Base-by-base conservation (phyloP, 2,113 vertebrate genomes). In the Heterochromis multidens region DNA sequence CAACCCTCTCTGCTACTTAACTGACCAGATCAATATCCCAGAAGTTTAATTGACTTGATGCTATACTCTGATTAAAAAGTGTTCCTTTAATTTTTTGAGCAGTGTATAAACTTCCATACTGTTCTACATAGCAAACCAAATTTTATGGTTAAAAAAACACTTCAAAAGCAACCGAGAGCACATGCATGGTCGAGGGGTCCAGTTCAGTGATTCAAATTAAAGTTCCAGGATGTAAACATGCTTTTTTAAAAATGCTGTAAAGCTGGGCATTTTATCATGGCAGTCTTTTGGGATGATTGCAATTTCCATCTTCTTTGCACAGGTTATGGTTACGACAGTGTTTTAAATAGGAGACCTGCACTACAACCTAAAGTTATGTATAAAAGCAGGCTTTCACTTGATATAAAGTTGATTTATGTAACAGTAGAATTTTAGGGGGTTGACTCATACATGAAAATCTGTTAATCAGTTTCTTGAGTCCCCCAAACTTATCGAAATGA, bases 191-290 rank as follows among this genome's bases (percentile, higher is more conserved):
- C 7, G 40, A 43, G 62, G 40, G 8, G 37, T 8, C 21, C 61
- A 37, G 21, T 43, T 67, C 63, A 67, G 11, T 43, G 40, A 40
- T 40, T 40, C 9, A 12, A 12, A 40, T 40, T 8, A 37, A 7
- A 40, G 63, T 8, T 67, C 63, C 37, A 67, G 37, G n/a, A 46
- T 27, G 62, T 67, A 67, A 67, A 43, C 62, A 25, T 43, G 40
- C 3, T 43, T 43, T 40, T 4, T 43, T 8, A 8, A 8, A n/a
- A 40, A 65, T 25, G 23, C 37, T 0, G 0, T 67, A 67, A 43
- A 27, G 63, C 21, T 43, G n/a, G 63, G n/a, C 25, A 25, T 16
- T 67, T 67, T 43, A 65, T 40, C 35, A 40, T 40, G 33, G 7
- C 14, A 67, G 7, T 67, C 40, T 43, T 65, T 67, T 3, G 37